phyloP scores from a whole-genome alignment of 2,113 vertebrate species.

The Amazona vittata region DNA sequence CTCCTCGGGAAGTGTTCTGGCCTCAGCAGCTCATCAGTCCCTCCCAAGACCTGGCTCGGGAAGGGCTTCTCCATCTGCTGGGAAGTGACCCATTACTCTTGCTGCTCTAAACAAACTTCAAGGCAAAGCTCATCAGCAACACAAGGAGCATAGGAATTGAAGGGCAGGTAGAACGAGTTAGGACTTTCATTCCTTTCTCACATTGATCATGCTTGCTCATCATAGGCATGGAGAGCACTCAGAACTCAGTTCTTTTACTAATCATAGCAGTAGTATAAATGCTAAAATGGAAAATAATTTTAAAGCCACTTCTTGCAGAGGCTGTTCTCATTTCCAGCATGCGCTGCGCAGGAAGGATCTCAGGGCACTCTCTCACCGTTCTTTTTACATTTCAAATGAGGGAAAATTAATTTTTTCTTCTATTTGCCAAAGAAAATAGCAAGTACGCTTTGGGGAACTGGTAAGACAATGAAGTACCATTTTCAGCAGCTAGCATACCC shows the following conservation, averaged over 20 bases:
- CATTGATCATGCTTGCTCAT: neutral
- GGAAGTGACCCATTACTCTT: neutral
- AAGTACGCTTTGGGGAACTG: neutral
- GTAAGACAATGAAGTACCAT: neutral
- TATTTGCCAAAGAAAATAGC: constrained; percentile 11
- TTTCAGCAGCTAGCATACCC: neutral
- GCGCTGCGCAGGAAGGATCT: neutral
- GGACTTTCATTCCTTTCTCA: neutral
- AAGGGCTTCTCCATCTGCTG: neutral
- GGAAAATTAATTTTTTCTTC: constrained; percentile 27
- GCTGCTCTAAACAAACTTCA: neutral
- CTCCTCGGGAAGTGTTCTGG: neutral
- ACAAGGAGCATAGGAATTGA: neutral
- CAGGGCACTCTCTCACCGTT: neutral
- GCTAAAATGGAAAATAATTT: neutral
- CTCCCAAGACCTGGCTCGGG: neutral
- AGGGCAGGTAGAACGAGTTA: neutral
- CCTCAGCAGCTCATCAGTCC: neutral
- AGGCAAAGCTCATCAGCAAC: neutral
- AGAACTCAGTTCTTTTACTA: neutral
- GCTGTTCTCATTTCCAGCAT: neutral
- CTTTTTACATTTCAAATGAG: neutral
- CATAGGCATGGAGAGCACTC: neutral
- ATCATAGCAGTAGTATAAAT: neutral
- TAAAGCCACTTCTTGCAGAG: neutral